Evolutionary conservation across 2,888 invertebrate genomes (phyloP), one percentile per base, ranked within the genome.

Genomic region (Mystacides longicornis): DNA sequence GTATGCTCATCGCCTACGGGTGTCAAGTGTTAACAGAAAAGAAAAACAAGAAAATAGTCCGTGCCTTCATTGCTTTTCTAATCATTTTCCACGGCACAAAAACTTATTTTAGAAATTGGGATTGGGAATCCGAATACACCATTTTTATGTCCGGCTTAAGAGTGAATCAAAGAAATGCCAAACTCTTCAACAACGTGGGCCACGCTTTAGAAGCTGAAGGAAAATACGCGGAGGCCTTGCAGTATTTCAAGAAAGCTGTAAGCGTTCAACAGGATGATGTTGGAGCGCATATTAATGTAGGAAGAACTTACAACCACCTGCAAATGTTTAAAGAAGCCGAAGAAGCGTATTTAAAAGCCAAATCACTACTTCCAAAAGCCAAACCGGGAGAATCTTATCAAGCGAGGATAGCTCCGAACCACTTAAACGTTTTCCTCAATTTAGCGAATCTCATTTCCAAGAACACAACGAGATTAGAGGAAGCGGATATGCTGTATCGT

Each of bases 281-380:
- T 48, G 96, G 96, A 1, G 95, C 96, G 3, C 94, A 96, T 70
- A 96, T 97, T 64, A 97, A 97, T 73, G 96, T 97, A 3, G 97
- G 96, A 14, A 79, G 97, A 60, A 95, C 96, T 0, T 93, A 89
- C 72, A 95, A 93, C 72, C 92, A 93, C 68, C 75, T 97, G 60
- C 90, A 93, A 69, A 81, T 83, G 79, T 89, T 85, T 69, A 81
- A 84, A 64, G 91, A 94, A 70, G 96, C 97, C 0, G 96, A 97
- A 74, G 86, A 88, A 63, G 94, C 95, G 1, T 97, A 95, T 70
- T 80, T 92, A 51, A 86, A 82, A 71, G 94, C 94, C 1, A 94
- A 94, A 69, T 89, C 90, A 5, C 74, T 94, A 20, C 77, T 94
- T 52, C 94, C 93, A 0, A 90, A 92, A 71, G 90, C 93, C 0